Conservation (phyloP, 2,113 vertebrate genomes). For the Podilymbus podiceps region DNA sequence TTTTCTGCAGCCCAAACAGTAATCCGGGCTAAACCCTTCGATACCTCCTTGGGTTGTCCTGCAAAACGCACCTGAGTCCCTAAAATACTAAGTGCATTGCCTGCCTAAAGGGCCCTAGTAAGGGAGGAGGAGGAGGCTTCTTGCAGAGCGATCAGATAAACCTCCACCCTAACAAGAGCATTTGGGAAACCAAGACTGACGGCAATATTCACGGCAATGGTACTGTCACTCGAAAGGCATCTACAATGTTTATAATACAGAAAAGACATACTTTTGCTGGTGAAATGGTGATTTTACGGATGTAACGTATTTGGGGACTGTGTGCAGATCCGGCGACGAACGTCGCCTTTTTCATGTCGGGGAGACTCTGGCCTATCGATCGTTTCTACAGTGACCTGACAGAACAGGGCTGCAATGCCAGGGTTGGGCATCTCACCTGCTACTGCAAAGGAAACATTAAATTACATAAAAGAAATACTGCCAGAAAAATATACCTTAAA, state of each 20-base stretch:
- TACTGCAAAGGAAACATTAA: not conserved
- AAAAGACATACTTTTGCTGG: not conserved
- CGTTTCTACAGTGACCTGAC: not conserved
- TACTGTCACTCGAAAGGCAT: not conserved
- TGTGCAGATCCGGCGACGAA: not conserved
- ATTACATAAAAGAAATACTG: not conserved
- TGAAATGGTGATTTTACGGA: not conserved
- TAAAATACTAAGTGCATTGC: rapidly evolving
- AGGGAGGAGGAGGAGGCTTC: not conserved
- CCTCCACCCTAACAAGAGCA: not conserved
- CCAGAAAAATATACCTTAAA: not conserved
- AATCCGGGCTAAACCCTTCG: not conserved
- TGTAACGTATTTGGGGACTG: not conserved
- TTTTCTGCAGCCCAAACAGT: not conserved
- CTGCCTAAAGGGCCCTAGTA: rapidly evolving
- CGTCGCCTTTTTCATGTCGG: rapidly evolving
- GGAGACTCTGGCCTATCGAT: not conserved
- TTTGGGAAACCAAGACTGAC: not conserved
- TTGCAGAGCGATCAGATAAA: not conserved
- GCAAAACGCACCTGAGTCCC: not conserved
- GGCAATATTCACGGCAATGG: not conserved
- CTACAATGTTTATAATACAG: not conserved
- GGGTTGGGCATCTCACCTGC: not conserved
- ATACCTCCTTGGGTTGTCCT: not conserved
- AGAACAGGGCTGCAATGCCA: not conserved